Evolutionary conservation across 2,113 vertebrate species (phyloP), one percentile per base, ranked within the genome.

Genomic region (Forbesichthys papilliferus): DNA sequence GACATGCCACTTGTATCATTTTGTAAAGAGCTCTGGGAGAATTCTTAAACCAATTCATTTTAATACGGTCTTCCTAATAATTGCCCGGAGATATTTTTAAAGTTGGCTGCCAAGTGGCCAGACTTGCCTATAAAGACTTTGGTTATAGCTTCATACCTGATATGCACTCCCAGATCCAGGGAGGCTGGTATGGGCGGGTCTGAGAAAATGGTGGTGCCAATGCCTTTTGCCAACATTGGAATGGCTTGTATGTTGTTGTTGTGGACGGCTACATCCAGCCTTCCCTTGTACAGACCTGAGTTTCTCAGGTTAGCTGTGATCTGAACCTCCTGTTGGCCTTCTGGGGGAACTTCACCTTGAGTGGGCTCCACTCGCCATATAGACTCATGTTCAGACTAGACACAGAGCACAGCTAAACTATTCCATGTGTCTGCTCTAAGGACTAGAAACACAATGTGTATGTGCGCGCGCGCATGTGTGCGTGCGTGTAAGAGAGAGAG

Each of bases 141-240:
- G 36, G 4, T 42, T 42, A 42, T 42, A 59, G 8, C 5, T 36
- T 60, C 61, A 34, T 92, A 97, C 96, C 95, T 96, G 86, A 97
- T 96, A 66, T 89, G 89, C 4, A 92, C 78, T 34, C 96, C 96
- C 33, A 98, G 36, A 64, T 94, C 86, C 11, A 98, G 86, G 48
- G 82, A 86, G 0, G 95, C 95, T 9, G 74, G 73, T 47, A 97
- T 93, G 10, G 93, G 91, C 49, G 71, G 88, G 84, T 96, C 91
- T 0, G 90, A 93, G 83, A 95, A 81, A 13, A 98, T 93, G 0
- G 94, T 95, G 9, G 92, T 95, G n/a, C 95, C 95, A 0, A 73
- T 89, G 66, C 95, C 96, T 0, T 70, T 80, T 56, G 95, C 96
- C 3, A 20, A 70, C 36, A 98, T 70, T 0, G 75, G 49, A 13